Percentiles rank a stretch among this genome's conserved stretches.
phyloP scores from a whole-genome alignment of 2,113 vertebrate genomes.

The Salvelinus alpinus region DNA sequence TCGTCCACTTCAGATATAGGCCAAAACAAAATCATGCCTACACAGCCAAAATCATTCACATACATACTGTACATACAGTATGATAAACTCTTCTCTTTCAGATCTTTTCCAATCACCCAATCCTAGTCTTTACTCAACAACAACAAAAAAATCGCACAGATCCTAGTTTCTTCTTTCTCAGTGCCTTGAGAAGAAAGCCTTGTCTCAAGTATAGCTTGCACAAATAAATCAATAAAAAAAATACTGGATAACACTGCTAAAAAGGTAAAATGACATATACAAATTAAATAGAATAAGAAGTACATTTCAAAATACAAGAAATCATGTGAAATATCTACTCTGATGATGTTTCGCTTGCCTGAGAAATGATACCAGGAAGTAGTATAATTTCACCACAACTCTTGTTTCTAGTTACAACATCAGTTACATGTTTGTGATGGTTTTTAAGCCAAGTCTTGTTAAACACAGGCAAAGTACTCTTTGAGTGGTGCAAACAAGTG shows the following conservation, averaged over 20 bases:
- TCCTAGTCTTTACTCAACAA: constrained; percentile 43
- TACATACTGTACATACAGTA: constrained; percentile 49
- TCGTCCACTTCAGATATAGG: constrained; percentile 21
- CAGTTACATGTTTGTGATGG: constrained; percentile 64
- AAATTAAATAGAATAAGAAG: constrained; percentile 89
- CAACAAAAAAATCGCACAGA: constrained; percentile 40
- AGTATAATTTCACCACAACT: constrained; percentile 67
- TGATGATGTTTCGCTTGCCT: constrained; percentile 73
- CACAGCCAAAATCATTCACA: constrained; percentile 24
- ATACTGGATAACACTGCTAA: constrained; percentile 91
- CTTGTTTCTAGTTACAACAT: constrained; percentile 62
- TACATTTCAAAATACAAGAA: constrained; percentile 83
- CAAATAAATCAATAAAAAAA: constrained; percentile 78
- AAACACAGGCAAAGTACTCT: constrained; percentile 97
- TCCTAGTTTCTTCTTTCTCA: constrained; percentile 62
- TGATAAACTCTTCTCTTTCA: constrained; percentile 33
- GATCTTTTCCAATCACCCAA: constrained; percentile 37
- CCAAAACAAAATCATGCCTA: constrained; percentile 13
- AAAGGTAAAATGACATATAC: constrained; percentile 82
- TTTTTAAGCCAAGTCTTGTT: constrained; percentile 53
- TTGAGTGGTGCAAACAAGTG: constrained; percentile 98
- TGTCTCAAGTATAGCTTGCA: constrained; percentile 81
- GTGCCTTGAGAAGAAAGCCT: constrained; percentile 75
- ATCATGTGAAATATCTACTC: constrained; percentile 81
- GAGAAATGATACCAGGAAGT: constrained; percentile 66